A percentile compares a stretch with the other conserved stretches of the same genome.
These are phyloP conservation scores for Pseudomyrmex pallidus DNA, from an alignment of 1,140 invertebrate species.

Conservation along the genomic window DNA sequence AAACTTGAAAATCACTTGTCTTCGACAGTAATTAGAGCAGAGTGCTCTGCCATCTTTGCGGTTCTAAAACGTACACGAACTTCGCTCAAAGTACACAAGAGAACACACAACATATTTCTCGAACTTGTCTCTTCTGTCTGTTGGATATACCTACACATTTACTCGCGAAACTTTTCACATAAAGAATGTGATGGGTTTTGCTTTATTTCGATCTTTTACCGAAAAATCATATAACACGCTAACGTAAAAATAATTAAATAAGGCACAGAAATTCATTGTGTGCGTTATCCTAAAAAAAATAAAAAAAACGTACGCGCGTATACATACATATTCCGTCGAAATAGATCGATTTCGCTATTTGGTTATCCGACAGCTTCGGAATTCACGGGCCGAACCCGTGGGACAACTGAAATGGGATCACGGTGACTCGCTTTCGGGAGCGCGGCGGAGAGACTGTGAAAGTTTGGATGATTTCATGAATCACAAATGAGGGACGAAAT, in stretches of 20 bases:
- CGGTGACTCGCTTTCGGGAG: conserved; percentile 70
- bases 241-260: too few relatives aligned
- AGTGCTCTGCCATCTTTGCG: conserved; percentile 53
- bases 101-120: conserved; percentile 36
- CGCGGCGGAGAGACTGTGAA: conserved; percentile 48
- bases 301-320: conserved; percentile 23
- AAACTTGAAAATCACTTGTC: conserved; percentile 47
- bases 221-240: too few relatives aligned
- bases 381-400: conserved; percentile 62
- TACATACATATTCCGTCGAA: conserved; percentile 14
- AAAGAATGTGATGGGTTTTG: too few relatives aligned
- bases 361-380: conserved; percentile 66
- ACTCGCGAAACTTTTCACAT: conserved; percentile 22
- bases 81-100: conserved; percentile 28
- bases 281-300: neutral
- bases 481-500: conserved; percentile 77
- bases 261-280: neutral
- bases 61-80: conserved; percentile 41
- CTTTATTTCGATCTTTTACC: too few relatives aligned
- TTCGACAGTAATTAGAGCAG: conserved; percentile 35
- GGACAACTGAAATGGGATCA: conserved; percentile 74
- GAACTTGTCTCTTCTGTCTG: neutral
- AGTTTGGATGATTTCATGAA: conserved; percentile 76
- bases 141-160: neutral
- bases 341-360: conserved; percentile 70